Base-by-base conservation (phyloP, 2,797 vertebrate species). In the Nyctalus aviator region DNA sequence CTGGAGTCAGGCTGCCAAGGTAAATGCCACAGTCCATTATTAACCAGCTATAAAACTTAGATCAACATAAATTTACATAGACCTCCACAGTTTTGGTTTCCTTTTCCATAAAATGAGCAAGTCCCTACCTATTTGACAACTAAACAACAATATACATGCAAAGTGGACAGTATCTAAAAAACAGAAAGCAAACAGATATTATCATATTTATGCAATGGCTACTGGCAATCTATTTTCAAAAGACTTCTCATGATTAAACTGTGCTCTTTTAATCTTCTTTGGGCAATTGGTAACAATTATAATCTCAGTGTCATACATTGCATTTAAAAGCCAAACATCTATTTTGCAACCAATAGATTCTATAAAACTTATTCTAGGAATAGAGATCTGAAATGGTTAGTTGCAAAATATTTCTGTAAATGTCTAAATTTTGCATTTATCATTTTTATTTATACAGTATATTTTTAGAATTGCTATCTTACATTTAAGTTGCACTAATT, bases 371-470 rank as follows among this genome's bases (percentile, higher is more conserved):
- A 87, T 53, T 82, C 53, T 75, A 96, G 57, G 20, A 90, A 41
- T 1, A 41, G 6, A 81, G 13, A 84, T 85, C 12, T 72, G 23
- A 88, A 76, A 76, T 66, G 84, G 3, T 37, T 77, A 50, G 41
- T n/a, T 95, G 50, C 10, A 91, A 95, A 94, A 64, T 73, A 75
- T 73, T 83, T 48, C 15, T 32, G 2, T 71, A 55, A 83, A 87
- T 17, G 5, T 89, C 23, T 69, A 91, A 73, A 93, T 69, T 73
- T 21, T 93, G 17, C 15, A 79, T 48, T 94, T 79, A 15, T 18
- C 23, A 88, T 27, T 76, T 46, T 44, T 64, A 93, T 71, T 17
- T 90, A 3, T 44, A 69, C 21, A 64, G 17, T 64, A 44, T 71
- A 68, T 79, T 68, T 88, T 88, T 46, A 64, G 21, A 88, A 75